Evolutionary conservation across 2,888 invertebrate species (phyloP).

Genomic region (Dasypogon diadema): DNA sequence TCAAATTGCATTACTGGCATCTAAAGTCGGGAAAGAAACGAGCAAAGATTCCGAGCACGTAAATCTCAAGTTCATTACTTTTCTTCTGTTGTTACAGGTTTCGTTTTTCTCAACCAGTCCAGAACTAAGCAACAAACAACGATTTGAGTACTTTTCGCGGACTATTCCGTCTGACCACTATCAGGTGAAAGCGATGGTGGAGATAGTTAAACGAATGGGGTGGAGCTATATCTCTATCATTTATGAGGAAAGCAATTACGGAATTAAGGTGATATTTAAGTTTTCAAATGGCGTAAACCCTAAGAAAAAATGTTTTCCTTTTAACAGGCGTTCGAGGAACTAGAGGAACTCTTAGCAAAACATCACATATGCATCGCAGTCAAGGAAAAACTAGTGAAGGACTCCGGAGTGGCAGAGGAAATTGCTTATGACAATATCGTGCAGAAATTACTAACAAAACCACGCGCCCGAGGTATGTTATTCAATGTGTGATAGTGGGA

Average conservation of each 20-base stretch:
- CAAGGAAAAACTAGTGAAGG: slow-evolving; percentile 94
- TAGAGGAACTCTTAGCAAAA: slow-evolving; percentile 86
- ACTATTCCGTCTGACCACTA: slow-evolving; percentile 96
- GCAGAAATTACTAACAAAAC: slow-evolving; percentile 84
- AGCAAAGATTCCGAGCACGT: slow-evolving; percentile 5
- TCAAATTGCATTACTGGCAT: no score
- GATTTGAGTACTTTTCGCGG: slow-evolving; percentile 93
- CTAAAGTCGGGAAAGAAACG: no score
- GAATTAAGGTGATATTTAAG: slow-evolving; percentile 80
- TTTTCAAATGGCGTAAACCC: no score
- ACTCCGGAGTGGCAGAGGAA: slow-evolving; percentile 93
- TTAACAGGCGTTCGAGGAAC: slow-evolving; percentile 89
- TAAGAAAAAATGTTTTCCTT: background rate
- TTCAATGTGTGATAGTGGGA: background rate
- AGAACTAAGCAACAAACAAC: slow-evolving; percentile 92
- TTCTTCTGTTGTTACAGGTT: slow-evolving; percentile 76
- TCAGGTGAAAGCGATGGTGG: slow-evolving; percentile 95
- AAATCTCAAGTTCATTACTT: slow-evolving; percentile 17
- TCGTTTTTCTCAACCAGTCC: slow-evolving; percentile 96
- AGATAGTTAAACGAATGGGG: slow-evolving; percentile 85
- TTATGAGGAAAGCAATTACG: slow-evolving; percentile 96
- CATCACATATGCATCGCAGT: slow-evolving; percentile 93
- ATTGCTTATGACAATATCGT: slow-evolving; percentile 90
- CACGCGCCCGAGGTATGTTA: slow-evolving; percentile 86
- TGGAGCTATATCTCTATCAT: slow-evolving; percentile 97